Percentiles rank a stretch among this genome's conserved stretches.
phyloP scores from a whole-genome alignment of 2,797 vertebrate species.

The Gadopsis marmoratus region DNA sequence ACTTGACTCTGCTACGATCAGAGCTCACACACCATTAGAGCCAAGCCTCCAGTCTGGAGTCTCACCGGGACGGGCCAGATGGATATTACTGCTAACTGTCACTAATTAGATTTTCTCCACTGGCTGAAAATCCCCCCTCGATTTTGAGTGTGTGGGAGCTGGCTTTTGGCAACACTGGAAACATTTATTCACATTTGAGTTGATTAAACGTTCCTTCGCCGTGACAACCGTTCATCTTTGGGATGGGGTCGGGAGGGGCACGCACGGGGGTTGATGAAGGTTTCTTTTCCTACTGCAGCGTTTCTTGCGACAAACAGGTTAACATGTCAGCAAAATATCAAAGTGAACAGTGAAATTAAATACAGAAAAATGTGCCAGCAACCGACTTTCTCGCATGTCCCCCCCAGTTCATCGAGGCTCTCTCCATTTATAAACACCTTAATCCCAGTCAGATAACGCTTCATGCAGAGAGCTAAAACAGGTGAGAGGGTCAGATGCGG shows the following conservation, averaged over 20 bases:
- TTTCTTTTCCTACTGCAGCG: neutral
- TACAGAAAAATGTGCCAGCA: neutral
- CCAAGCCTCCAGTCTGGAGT: conserved; percentile 36
- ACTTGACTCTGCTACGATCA: conserved; percentile 11
- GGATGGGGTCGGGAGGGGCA: neutral
- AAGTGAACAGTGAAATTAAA: conserved; percentile 16
- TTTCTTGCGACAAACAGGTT: conserved; percentile 27
- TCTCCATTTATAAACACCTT: conserved; percentile 35
- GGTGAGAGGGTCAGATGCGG: conserved; percentile 46
- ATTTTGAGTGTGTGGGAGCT: conserved; percentile 64
- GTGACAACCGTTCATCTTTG: conserved; percentile 65
- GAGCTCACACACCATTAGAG: conserved; percentile 44
- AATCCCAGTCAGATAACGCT: conserved; percentile 52
- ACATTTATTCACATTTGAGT: conserved; percentile 71
- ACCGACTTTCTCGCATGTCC: conserved; percentile 14
- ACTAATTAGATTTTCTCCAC: conserved; percentile 78
- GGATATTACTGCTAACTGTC: conserved; percentile 71
- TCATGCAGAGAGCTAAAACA: conserved; percentile 37
- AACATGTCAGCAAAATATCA: conserved; percentile 31
- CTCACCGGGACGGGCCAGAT: conserved; percentile 59
- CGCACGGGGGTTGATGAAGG: neutral
- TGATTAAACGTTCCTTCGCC: conserved; percentile 69
- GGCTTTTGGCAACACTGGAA: conserved; percentile 62
- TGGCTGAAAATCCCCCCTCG: conserved; percentile 65
- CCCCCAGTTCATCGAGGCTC: conserved; percentile 11